Evolutionary conservation across 2,113 vertebrate species (phyloP).

Genomic region (Hippocampus mohnikei): DNA sequence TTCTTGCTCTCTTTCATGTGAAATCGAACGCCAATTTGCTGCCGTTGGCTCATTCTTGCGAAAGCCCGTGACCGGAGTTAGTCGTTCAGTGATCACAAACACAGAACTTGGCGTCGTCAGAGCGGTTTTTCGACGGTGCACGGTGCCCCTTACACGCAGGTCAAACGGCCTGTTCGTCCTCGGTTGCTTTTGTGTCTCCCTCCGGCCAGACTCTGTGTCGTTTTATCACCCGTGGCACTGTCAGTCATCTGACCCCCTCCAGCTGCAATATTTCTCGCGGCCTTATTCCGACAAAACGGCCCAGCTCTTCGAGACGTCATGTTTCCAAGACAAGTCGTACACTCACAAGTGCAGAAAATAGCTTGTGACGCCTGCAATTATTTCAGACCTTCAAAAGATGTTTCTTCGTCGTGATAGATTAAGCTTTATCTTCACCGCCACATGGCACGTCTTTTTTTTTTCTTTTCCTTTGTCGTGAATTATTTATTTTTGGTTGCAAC

Average conservation of each 20-base stretch:
- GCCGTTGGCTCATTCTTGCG: conserved; percentile 13
- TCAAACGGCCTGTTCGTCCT: conserved; percentile 39
- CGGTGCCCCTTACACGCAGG: conserved; percentile 5
- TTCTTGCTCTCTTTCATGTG: conserved; percentile 36
- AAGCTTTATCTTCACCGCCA: conserved; percentile 60
- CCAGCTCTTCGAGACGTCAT: conserved; percentile 31
- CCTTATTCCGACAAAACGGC: conserved; percentile 20
- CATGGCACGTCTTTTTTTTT: conserved; percentile 47
- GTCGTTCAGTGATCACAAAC: conserved; percentile 27
- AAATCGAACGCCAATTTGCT: conserved; percentile 51
- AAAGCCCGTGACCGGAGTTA: conserved; percentile 16
- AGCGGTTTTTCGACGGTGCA: neutral
- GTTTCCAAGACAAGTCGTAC: conserved; percentile 48
- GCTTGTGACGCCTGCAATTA: conserved; percentile 66
- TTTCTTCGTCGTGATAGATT: conserved; percentile 65
- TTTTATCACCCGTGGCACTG: conserved; percentile 31
- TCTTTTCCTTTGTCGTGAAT: conserved; percentile 40
- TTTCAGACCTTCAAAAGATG: conserved; percentile 68
- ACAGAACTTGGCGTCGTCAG: conserved; percentile 4
- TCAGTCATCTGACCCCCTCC: conserved; percentile 31
- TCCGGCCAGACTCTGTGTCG: conserved; percentile 15
- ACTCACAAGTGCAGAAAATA: conserved; percentile 45
- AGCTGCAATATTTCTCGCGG: conserved; percentile 24
- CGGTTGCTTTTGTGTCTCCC: conserved; percentile 7
- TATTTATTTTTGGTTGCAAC: conserved; percentile 51